Evolutionary conservation across 2,797 vertebrate species (phyloP).

Genomic region (Chiloscyllium punctatum): DNA sequence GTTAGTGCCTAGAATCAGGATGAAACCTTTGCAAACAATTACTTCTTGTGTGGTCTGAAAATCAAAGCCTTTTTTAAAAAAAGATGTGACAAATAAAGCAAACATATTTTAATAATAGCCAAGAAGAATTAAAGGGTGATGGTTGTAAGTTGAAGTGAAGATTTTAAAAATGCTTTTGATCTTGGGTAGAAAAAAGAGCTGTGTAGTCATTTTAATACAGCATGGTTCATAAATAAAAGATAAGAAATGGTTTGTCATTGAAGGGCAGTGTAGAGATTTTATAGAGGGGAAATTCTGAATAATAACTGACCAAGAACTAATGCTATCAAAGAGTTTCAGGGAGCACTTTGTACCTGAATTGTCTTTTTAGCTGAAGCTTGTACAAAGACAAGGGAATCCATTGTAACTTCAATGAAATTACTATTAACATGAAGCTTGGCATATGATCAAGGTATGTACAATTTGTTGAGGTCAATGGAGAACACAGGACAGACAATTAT

Average conservation of each 20-base stretch:
- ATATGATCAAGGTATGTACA: background rate
- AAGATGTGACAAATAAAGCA: slow-evolving; percentile 12
- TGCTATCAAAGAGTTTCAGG: slow-evolving; percentile 12
- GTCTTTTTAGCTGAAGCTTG: background rate
- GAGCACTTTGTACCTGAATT: background rate
- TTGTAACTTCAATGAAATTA: background rate
- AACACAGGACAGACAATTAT: background rate
- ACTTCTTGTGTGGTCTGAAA: background rate
- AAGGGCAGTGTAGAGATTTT: slow-evolving; percentile 14
- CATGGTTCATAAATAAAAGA: slow-evolving; percentile 24
- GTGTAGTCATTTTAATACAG: background rate
- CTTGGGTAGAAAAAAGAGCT: background rate
- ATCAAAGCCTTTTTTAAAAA: background rate
- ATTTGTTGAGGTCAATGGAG: background rate
- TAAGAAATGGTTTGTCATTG: slow-evolving; percentile 20
- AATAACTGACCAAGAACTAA: slow-evolving; percentile 18
- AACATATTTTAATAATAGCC: background rate
- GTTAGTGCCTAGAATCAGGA: background rate
- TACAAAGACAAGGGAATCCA: background rate
- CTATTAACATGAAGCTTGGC: background rate
- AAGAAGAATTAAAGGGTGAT: slow-evolving; percentile 1
- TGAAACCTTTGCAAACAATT: background rate
- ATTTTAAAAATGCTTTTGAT: slow-evolving; percentile 11
- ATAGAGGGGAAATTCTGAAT: background rate
- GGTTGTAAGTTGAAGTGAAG: background rate